Evolutionary conservation across 2,113 vertebrate genomes (phyloP), one percentile per base, ranked within the genome.

Genomic region (Channa argus): DNA sequence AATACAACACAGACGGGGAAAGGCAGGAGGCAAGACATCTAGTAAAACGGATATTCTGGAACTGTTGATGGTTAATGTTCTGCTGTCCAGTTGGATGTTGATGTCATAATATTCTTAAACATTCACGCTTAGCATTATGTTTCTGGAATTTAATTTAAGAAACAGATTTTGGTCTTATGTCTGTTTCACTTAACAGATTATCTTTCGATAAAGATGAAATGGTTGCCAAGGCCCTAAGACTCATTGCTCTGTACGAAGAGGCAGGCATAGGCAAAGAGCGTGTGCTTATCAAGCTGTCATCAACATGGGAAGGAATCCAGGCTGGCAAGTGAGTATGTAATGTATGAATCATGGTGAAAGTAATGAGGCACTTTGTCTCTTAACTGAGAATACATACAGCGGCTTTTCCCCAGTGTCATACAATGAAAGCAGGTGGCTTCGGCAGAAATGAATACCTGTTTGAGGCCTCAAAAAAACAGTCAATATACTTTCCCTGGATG

Each of bases 271-370:
- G 88, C 80, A 97, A 98, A 86, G 96, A 97, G 1, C 94, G 97
- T 0, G 91, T 99, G 39, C 96, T 99, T 50, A 98, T 99, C 80
- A 99, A 99, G 90, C 93, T 99, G 14, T 95, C 98, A 0, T 99
- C 98, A 0, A 99, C 98, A 0, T 99, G 98, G 98, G 98, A 99
- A 53, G 98, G 98, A 11, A 99, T 99, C 73, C 97, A 99, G 93
- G 98, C 98, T 15, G 98, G 96, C 66, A 96, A 91, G 98, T 99
- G 7, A 68, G 78, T 76, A 0, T 38, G 8, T 11, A 1, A 49
- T 15, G 13, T 36, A 24, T 24, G 24, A 24, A 24, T 24, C 24
- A 24, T 24, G 1, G 24, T 24, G 24, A 24, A 24, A 24, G 1
- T 24, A 24, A 24, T 24, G 24, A 24, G 24, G 24, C 24, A 24